phyloP scores from a whole-genome alignment of 64 coral and sea anemone genomes.

The Orbicella faveolata region DNA sequence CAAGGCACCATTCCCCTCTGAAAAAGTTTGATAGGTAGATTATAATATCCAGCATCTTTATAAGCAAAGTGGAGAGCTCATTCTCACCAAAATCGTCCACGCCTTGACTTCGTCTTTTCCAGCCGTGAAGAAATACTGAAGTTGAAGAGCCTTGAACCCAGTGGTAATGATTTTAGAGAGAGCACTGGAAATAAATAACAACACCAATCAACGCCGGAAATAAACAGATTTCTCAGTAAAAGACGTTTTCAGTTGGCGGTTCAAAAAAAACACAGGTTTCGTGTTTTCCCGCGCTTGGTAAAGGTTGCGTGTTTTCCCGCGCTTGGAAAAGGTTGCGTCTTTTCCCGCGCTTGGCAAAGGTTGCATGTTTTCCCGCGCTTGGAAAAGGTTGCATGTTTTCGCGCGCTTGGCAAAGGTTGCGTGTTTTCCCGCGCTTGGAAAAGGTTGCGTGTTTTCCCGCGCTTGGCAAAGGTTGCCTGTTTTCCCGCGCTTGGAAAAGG shows the following conservation, averaged over 20 bases:
- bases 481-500: background rate
- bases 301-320: no score
- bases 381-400: no score
- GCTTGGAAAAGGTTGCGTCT: background rate
- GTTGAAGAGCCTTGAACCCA: conserved; percentile 94
- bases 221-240: background rate
- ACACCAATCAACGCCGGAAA: background rate
- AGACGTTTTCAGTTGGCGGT: background rate
- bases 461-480: no score
- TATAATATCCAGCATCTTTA: no score
- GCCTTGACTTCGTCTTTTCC: conserved; percentile 99
- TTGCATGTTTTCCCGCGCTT: no score
- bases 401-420: no score
- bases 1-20: no score
- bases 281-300: background rate
- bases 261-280: background rate
- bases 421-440: background rate
- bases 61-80: background rate
- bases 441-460: background rate
- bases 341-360: no score
- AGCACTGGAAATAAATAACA: conserved; percentile 61
- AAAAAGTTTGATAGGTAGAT: no score
- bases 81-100: conserved; percentile 92
- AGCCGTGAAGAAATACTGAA: conserved; percentile 97
- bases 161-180: conserved; percentile 91